Evolutionary conservation across 2,888 invertebrate species (phyloP).

Genomic region (Omphaloscelis lunosa): DNA sequence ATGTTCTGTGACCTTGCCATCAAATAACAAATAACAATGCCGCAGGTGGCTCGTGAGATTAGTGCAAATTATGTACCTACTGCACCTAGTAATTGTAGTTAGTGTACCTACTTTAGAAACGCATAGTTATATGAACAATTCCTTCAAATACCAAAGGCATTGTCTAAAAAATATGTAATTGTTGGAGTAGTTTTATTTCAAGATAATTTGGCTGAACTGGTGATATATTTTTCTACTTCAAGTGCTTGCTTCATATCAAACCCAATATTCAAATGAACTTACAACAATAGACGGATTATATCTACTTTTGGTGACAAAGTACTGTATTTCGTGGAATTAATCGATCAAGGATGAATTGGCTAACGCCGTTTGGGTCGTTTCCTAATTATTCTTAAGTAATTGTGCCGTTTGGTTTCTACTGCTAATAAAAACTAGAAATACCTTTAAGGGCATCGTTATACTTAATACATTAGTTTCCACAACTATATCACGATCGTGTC

Average conservation of each 20-base stretch:
- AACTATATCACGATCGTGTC: not conserved
- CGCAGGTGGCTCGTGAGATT: constrained; percentile 39
- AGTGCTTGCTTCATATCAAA: not conserved
- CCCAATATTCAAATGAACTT: not conserved
- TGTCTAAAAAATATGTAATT: constrained; percentile 5
- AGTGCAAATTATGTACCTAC: constrained; percentile 23
- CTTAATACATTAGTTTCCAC: not conserved
- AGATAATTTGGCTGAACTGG: constrained; percentile 2
- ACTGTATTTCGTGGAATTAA: constrained; percentile 4
- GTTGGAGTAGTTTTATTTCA: not conserved
- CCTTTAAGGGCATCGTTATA: not conserved
- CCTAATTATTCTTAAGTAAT: constrained; percentile 44
- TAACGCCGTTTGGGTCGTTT: constrained; percentile 17
- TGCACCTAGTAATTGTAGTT: constrained; percentile 25
- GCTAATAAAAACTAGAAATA: constrained; percentile 11
- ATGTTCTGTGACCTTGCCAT: constrained; percentile 38
- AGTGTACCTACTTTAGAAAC: constrained; percentile 17
- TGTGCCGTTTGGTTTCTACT: constrained; percentile 12
- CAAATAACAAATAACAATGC: constrained; percentile 34
- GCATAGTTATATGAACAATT: constrained; percentile 19
- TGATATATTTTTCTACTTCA: not conserved
- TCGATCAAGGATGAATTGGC: constrained; percentile 16
- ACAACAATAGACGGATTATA: not conserved
- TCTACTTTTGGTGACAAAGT: too few relatives aligned
- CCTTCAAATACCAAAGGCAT: not conserved